Base-by-base conservation (phyloP, 2,113 vertebrate genomes). In the Entelurus aequoreus region DNA sequence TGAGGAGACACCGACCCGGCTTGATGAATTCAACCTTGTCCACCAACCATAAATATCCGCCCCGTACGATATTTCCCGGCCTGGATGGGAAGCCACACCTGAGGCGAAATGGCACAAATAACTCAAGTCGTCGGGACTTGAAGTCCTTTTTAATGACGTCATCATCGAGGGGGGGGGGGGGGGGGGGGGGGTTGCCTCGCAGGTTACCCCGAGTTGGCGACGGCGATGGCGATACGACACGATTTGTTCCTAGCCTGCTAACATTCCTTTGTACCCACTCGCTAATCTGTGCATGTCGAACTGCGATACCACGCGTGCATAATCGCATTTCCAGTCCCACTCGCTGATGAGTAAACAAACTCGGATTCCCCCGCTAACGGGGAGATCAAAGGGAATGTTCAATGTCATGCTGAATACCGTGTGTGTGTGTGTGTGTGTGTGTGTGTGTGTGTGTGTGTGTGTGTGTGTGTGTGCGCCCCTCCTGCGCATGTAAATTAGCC, bases 311-410 rank as follows among this genome's bases (percentile, higher is more conserved):
- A 62, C 5, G 15, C 60, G 69, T 73, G 74, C 65, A 79, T 79
- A 59, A 40, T 64, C 60, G 61, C 58, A 55, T 58, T 59, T 64
- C 52, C 53, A 13, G 73, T 62, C 66, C 69, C 60, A 53, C 64
- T 76, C n/a, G 15, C 65, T 82, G 79, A 82, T 81, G 78, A 76
- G 72, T 74, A 79, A 79, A 81, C 72, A 72, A 67, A 66, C 63
- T 67, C 73, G 73, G 72, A 73, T 59, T 52, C 2, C 70, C 62
- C 66, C 63, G 61, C 68, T 76, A 76, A 84, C 75, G 69, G 46
- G 62, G 66, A 61, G 72, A 88, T 88, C 80, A 86, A 86, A 85
- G 65, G 54, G 77, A 86, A 82, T 82, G 76, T 70, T 74, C 62
- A 82, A 84, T 82, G 80, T 74, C 69, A 71, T 67, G 78, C 76